These are phyloP conservation scores for Raphicerus campestris DNA, from an alignment of 2,113 vertebrate genomes.

Conservation along the genomic window DNA sequence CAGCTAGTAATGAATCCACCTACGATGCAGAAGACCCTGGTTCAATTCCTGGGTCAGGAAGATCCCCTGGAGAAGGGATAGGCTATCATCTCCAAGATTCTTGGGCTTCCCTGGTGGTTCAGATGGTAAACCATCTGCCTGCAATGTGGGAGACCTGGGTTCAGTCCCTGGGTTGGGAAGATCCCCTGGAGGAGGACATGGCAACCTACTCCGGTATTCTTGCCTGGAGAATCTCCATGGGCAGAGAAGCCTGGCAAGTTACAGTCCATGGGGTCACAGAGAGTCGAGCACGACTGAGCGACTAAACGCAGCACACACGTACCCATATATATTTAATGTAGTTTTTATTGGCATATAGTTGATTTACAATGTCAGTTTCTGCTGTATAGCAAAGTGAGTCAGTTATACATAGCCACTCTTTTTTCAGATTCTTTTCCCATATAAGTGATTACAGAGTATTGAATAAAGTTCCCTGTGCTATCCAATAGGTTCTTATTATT, in stretches of 20 bases:
- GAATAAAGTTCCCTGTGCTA: background rate
- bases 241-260: background rate
- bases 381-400: background rate
- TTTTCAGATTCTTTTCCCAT: background rate
- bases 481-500: background rate
- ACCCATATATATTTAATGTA: background rate
- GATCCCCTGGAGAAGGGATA: background rate
- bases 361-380: background rate
- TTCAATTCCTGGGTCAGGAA: background rate
- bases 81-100: background rate
- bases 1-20: background rate
- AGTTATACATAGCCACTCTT: background rate
- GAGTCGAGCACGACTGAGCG: rapidly evolving
- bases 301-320: background rate
- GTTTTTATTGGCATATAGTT: background rate
- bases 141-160: background rate
- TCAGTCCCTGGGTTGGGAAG: background rate
- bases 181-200: background rate
- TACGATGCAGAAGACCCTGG: background rate
- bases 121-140: background rate
- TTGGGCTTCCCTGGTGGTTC: background rate
- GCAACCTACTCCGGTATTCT: background rate
- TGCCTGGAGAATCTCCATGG: background rate
- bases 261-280: background rate
- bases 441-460: background rate